Evolutionary conservation across 1,140 invertebrate species (phyloP).

Genomic region (Dendroctonus ponderosae): DNA sequence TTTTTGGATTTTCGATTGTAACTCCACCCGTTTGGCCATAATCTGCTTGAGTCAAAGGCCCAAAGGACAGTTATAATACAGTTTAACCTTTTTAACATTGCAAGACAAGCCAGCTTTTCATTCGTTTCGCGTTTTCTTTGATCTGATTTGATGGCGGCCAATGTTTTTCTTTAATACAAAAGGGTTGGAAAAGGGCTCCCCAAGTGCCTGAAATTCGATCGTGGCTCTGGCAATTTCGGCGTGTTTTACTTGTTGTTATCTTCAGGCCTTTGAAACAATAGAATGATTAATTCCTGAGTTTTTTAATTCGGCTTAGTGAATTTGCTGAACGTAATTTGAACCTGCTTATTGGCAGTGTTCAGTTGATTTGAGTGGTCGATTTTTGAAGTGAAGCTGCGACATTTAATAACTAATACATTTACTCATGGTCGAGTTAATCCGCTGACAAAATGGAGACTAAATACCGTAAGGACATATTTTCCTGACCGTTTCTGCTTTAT

Average conservation of each 20-base stretch:
- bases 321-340: background rate
- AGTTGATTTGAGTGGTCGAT: background rate
- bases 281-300: no score
- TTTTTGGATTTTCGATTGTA: slow-evolving; percentile 8
- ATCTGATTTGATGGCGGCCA: slow-evolving; percentile 8
- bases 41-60: slow-evolving; percentile 17
- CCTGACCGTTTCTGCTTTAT: slow-evolving; percentile 12
- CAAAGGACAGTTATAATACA: slow-evolving; percentile 23
- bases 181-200: slow-evolving; percentile 3
- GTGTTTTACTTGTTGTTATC: no score
- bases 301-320: no score
- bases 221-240: background rate
- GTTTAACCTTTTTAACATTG: slow-evolving; percentile 21
- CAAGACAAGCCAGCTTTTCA: slow-evolving; percentile 19
- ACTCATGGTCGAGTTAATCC: slow-evolving; percentile 4
- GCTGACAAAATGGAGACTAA: slow-evolving; percentile 12
- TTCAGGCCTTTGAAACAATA: no score
- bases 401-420: background rate
- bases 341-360: background rate
- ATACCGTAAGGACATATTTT: slow-evolving; percentile 8
- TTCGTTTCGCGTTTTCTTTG: slow-evolving; percentile 17
- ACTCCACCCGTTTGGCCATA: slow-evolving; percentile 11
- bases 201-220: background rate
- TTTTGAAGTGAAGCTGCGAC: background rate
- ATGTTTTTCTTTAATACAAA: slow-evolving; percentile 20